Conservation (phyloP, 2,797 vertebrate species). For the Menidia menidia region DNA sequence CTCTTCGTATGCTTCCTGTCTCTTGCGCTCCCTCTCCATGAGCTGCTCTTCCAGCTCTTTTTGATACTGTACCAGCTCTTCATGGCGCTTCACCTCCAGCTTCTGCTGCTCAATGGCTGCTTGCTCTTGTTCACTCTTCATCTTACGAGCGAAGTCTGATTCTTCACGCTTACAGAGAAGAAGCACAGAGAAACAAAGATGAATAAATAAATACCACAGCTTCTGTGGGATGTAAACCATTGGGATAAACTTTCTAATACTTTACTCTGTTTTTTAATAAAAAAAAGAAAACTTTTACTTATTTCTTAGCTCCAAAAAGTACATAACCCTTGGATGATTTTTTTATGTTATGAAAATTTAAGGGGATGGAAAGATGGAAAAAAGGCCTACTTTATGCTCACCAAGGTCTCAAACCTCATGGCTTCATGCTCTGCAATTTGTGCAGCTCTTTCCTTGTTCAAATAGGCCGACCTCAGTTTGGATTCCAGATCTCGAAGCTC, state of each 20-base stretch:
- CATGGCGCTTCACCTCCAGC: constrained; percentile 74
- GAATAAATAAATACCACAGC: not conserved
- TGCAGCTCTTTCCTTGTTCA: constrained; percentile 90
- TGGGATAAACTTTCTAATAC: not conserved
- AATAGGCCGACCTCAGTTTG: constrained; percentile 89
- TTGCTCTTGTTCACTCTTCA: constrained; percentile 83
- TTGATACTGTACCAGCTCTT: constrained; percentile 83
- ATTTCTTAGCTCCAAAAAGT: no score
- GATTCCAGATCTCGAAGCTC: constrained; percentile 92
- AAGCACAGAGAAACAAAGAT: not conserved
- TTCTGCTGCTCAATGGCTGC: constrained; percentile 76
- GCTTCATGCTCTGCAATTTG: constrained; percentile 92
- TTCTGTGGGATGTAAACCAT: not conserved
- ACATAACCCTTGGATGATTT: no score
- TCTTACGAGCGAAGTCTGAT: constrained; percentile 79
- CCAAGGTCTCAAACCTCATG: constrained; percentile 85
- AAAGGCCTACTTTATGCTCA: constrained; percentile 64
- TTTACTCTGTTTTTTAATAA: no score
- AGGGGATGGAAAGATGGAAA: not conserved
- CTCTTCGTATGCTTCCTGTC: constrained; percentile 89
- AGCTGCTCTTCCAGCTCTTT: constrained; percentile 89
- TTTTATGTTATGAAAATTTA: not conserved
- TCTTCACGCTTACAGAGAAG: constrained; percentile 83
- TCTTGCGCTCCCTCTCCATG: constrained; percentile 86
- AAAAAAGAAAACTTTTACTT: no score